Base-by-base conservation (phyloP, 2,888 invertebrate genomes). In the Harpagoxenus sublaevis region DNA sequence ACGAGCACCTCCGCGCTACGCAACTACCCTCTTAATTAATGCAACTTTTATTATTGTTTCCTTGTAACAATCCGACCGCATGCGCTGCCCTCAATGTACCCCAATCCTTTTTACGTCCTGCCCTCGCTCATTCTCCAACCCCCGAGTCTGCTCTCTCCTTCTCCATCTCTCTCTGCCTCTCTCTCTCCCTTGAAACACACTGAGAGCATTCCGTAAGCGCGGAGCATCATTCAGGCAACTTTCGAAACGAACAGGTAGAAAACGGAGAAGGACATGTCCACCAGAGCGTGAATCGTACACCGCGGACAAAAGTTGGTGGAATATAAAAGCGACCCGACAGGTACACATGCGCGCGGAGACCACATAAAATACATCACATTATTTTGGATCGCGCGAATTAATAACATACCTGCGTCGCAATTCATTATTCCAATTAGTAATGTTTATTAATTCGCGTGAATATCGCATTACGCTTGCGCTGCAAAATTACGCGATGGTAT, bases 41-140 rank as follows among this genome's bases (percentile, higher is more conserved):
- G 92, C 92, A 93, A 93, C 93, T 93, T 94, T 94, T 94, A 94
- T 94, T 93, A 93, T 93, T 93, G 92, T 93, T 93, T 93, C 92
- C 91, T 92, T 90, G 88, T 81, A 92, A 93, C 91, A 92, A 92
- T 93, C 91, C 91, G 90, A 84, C 89, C 89, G 90, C 87, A 87
- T 74, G 70, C 87, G 75, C 81, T 84, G 88, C 82, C 86, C 84
- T 90, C 85, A 88, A 85, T 88, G 88, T 88, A 78, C 86, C 87
- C 53, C 88, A 85, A 77, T 87, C 88, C 84, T 89, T 89, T 91
- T 86, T 89, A 68, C 81, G 57, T 82, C 68, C 68, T 75, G 63
- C 77, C 70, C 74, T 65, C 55, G 48, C 42, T 68, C 45, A 55
- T 51, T 63, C 68, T 75, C 31, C 78, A 73, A 31, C 45, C 71